Evolutionary conservation across 2,888 invertebrate genomes (phyloP).

Genomic region (Athripsodes cinereus): DNA sequence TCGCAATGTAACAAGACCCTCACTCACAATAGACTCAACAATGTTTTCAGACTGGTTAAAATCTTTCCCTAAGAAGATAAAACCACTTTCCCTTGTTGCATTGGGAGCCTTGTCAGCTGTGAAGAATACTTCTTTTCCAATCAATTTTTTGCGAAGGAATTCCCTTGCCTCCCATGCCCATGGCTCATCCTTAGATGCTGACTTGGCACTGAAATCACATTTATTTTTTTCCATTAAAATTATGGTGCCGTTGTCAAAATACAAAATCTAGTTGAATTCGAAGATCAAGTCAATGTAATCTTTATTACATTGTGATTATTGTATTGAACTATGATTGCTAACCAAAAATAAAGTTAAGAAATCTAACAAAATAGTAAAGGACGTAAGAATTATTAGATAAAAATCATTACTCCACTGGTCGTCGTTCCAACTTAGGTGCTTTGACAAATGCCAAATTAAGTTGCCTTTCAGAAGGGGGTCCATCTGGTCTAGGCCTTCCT

Average conservation of each 20-base stretch:
- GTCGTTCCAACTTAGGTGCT: constrained; percentile 85
- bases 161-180: constrained; percentile 98
- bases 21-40: constrained; percentile 79
- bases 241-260: too few relatives aligned
- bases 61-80: constrained; percentile 80
- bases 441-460: constrained; percentile 85
- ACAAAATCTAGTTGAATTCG: too few relatives aligned
- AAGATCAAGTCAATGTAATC: too few relatives aligned
- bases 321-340: too few relatives aligned
- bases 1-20: constrained; percentile 82
- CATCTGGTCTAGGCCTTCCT: constrained; percentile 73
- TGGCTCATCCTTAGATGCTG: constrained; percentile 79
- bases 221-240: too few relatives aligned
- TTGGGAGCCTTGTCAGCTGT: constrained; percentile 78
- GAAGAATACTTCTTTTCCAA: constrained; percentile 87
- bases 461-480: constrained; percentile 88
- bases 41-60: constrained; percentile 75
- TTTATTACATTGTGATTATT: too few relatives aligned
- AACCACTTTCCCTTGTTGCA: constrained; percentile 60
- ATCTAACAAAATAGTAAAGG: too few relatives aligned
- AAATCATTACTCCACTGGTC: constrained; percentile 50
- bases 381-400: too few relatives aligned
- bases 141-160: constrained; percentile 83
- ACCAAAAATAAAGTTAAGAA: too few relatives aligned
- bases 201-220: constrained; percentile 55